Evolutionary conservation across 92 coral and sea anemone species (phyloP), one percentile per base, ranked within the genome.

Genomic region (Paragorgia papillata): DNA sequence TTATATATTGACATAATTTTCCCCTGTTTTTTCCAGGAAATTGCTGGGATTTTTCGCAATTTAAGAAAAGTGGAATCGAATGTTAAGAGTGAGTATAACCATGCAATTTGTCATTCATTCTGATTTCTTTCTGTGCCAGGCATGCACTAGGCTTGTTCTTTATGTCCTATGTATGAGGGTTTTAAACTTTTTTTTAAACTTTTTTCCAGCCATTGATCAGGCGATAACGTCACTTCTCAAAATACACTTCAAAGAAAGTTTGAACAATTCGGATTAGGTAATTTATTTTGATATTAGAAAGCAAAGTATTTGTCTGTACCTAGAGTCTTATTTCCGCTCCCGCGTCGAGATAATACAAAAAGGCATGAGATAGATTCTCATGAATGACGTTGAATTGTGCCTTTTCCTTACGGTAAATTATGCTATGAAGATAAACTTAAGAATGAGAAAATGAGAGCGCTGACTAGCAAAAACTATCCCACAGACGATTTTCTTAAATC

Each of bases 21-120:
- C n/a, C n/a, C n/a, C n/a, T n/a, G n/a, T n/a, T n/a, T n/a, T n/a
- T 56, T 22, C 3, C 17, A 95, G 99, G 99, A 95, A 88, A 89
- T 95, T 14, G 97, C 99, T 0, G 99, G 97, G 32, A 90, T 91
- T 67, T 95, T 95, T 63, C 82, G 99, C 76, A 95, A 95, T 74
- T 66, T 95, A 63, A 85, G 99, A 14, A 88, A 88, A 76, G 99
- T 95, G 37, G 99, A 95, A 62, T 84, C 88, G 68, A 90, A 92
- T 68, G 90, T 95, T 54, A 88, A 91, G 54, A 91, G 99, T 95
- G 79, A 90, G 97, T 84, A n/a, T n/a, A 18, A 46, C 32, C 19
- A 15, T 0, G n/a, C n/a, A n/a, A n/a, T 62, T 62, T 25, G 0
- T 7, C 18, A 25, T 25, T 19, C 39, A 25, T 17, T n/a, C n/a